phyloP scores from a whole-genome alignment of 2,797 vertebrate genomes.

The Lates japonicus region DNA sequence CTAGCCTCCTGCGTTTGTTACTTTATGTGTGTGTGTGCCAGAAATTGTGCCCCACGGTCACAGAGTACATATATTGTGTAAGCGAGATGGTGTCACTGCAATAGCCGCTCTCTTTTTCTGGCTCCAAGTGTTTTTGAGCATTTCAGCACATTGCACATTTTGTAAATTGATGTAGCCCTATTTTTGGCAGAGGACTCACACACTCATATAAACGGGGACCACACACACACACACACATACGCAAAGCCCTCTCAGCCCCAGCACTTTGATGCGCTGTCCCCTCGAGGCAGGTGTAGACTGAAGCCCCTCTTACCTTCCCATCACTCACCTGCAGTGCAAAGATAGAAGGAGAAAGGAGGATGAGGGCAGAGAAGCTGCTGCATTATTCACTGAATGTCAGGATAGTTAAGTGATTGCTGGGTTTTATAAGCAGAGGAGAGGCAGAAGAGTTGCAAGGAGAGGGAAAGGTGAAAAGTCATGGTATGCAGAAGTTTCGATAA shows the following conservation, averaged over 20 bases:
- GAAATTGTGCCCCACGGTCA: conserved; percentile 35
- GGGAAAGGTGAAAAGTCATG: conserved; percentile 55
- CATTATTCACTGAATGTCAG: conserved; percentile 84
- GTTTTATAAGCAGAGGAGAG: conserved; percentile 58
- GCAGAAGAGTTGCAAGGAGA: conserved; percentile 67
- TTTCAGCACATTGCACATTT: conserved; percentile 67
- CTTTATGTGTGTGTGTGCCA: neutral
- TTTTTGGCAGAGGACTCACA: conserved; percentile 52
- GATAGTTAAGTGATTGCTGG: conserved; percentile 69
- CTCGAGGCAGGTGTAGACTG: conserved; percentile 71
- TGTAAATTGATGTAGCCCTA: conserved; percentile 71
- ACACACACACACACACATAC: conserved; percentile 1
- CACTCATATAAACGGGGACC: too few species aligned
- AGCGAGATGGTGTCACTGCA: conserved; percentile 73
- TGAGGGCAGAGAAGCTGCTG: conserved; percentile 71
- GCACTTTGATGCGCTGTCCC: conserved; percentile 68
- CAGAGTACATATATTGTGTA: conserved; percentile 56
- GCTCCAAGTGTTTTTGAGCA: conserved; percentile 63
- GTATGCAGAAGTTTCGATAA: conserved; percentile 70
- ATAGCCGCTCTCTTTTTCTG: conserved; percentile 47
- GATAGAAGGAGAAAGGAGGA: conserved; percentile 64
- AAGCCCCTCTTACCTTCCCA: conserved; percentile 64
- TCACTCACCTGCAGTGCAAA: conserved; percentile 70
- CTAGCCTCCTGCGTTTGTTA: neutral
- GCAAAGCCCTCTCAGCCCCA: conserved; percentile 40